Evolutionary conservation across 2,113 vertebrate species (phyloP), one percentile per base, ranked within the genome.

Genomic region (Plotosus lineatus): DNA sequence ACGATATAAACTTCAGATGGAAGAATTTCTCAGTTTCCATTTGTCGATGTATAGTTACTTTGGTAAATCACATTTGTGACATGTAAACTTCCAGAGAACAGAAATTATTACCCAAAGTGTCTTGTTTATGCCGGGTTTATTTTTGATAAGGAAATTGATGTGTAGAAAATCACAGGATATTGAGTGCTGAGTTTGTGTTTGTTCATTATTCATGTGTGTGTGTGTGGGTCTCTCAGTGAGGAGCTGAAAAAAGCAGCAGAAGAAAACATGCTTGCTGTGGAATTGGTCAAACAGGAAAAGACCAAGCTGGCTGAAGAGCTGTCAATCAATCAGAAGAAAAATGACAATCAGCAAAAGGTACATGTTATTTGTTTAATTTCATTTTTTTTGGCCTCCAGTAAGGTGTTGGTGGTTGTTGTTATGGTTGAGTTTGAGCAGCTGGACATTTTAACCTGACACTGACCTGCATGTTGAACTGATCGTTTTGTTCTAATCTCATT

Each of bases 211-310:
- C n/a, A n/a, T n/a, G n/a, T 81, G 1, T 82, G 58, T 81, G 85
- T 89, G 88, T 42, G 42, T 12, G 4, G 42, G 91, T 92, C 88
- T 93, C 89, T 48, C 91, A 99, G 98, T 88, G 95, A 97, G 90
- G 92, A 90, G 75, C 94, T 98, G 81, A 97, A 95, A 92, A 92
- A 93, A 89, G 92, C 91, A 12, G 90, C 90, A 23, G 92, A 92
- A 88, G 92, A 92, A 86, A 95, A 94, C 91, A 92, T 92, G 40
- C 92, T 94, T 89, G 92, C 95, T 86, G 92, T 98, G 42, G 92
- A 93, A 28, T 91, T 83, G 12, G 87, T 99, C 88, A 93, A 95
- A 82, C 94, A 96, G 79, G 95, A 98, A 89, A 98, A 97, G 88
- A 81, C 91, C 78, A 95, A 93, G 92, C 94, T 99, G 92, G 90